A percentile compares a stretch with the other conserved stretches of the same genome.
Conservation (phyloP, 1,140 invertebrate species). For the Rhyzopertha dominica region DNA sequence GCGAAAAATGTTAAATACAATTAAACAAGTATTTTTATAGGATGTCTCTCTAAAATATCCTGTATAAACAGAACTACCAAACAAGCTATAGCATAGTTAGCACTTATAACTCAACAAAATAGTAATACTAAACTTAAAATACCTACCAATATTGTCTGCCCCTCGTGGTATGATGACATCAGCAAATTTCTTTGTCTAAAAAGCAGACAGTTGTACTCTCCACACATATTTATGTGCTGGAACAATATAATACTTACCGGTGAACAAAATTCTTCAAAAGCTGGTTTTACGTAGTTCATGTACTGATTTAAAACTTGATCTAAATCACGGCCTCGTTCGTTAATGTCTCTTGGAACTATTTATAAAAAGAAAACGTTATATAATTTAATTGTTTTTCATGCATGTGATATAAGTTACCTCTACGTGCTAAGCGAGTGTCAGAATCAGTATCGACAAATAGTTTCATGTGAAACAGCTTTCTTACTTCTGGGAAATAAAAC, state of each 20-base stretch:
- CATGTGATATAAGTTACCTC: conserved; percentile 60
- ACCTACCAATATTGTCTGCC: conserved; percentile 90
- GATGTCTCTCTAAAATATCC: no score
- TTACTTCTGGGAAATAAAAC: conserved; percentile 93
- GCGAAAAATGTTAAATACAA: no score
- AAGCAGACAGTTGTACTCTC: conserved; percentile 33
- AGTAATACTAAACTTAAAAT: neutral
- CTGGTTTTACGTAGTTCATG: conserved; percentile 96
- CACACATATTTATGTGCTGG: conserved; percentile 1
- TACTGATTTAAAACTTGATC: conserved; percentile 95
- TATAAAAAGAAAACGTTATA: conserved; percentile 21
- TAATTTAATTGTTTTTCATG: neutral
- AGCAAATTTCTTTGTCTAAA: conserved; percentile 97
- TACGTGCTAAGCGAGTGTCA: conserved; percentile 88
- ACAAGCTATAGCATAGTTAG: no score
- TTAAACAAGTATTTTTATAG: no score
- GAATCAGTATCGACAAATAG: conserved; percentile 99
- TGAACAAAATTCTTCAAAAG: conserved; percentile 98
- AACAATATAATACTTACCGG: conserved; percentile 64
- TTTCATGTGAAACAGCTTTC: conserved; percentile 98
- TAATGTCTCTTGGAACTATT: conserved; percentile 93
- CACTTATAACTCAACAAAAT: no score
- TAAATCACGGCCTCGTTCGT: conserved; percentile 87
- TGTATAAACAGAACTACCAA: no score
- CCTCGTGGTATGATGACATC: conserved; percentile 98